Conservation (phyloP, 2,113 vertebrate genomes). For the Dromaius novaehollandiae region DNA sequence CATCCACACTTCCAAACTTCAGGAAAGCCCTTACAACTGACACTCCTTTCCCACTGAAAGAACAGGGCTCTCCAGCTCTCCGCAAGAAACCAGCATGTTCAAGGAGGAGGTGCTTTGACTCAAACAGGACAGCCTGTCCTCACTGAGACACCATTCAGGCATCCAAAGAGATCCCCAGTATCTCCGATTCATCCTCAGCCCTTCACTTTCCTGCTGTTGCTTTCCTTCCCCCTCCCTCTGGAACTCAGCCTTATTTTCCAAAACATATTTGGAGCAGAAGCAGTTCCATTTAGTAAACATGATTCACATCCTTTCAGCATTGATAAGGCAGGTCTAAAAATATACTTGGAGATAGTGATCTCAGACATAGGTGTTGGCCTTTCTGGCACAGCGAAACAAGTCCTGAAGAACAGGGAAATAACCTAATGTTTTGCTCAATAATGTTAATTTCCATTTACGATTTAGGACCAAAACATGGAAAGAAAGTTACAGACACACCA, state of each 20-base stretch:
- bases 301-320: background rate
- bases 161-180: accelerated
- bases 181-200: accelerated
- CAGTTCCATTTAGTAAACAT: background rate
- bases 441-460: accelerated
- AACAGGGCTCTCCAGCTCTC: background rate
- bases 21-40: background rate
- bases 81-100: accelerated
- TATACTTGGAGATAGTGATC: background rate
- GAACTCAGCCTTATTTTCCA: background rate
- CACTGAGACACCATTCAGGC: background rate
- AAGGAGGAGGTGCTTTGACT: background rate
- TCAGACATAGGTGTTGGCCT: background rate
- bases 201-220: background rate
- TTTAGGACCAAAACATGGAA: background rate
- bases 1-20: background rate
- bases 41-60: background rate
- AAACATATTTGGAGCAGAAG: background rate
- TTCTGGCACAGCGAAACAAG: background rate
- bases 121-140: no score
- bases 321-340: slow-evolving; percentile 28
- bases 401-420: background rate
- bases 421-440: background rate
- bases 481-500: background rate
- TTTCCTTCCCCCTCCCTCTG: background rate